Conservation (phyloP, 2,113 vertebrate species). For the Arothron firmamentum region DNA sequence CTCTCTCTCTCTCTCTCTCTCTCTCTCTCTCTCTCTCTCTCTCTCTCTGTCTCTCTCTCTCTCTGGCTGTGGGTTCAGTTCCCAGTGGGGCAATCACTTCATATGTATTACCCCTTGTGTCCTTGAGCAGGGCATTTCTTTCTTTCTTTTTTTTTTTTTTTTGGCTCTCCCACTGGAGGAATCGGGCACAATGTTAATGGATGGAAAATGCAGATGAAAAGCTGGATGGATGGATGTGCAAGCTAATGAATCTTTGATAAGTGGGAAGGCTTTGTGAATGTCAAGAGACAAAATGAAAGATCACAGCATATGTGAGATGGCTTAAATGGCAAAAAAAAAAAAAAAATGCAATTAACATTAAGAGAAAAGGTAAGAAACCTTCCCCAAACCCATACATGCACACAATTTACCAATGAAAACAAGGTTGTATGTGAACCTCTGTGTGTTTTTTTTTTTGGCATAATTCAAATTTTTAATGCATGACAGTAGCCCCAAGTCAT, state of each 20-base stretch:
- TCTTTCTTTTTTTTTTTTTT: conserved; percentile 18
- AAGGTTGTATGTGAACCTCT: too few species aligned
- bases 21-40: conserved; percentile 63
- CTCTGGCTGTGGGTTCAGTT: conserved; percentile 61
- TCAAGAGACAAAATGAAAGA: conserved; percentile 52
- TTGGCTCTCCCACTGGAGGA: conserved; percentile 47
- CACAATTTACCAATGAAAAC: too few species aligned
- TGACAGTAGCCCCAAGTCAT: neutral
- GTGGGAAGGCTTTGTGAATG: conserved; percentile 50
- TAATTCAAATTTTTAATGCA: too few species aligned
- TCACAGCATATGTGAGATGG: conserved; percentile 40
- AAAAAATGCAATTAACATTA: too few species aligned
- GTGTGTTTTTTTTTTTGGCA: too few species aligned
- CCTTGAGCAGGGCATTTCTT: conserved; percentile 64
- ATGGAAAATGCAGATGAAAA: conserved; percentile 45
- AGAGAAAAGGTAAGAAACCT: too few species aligned
- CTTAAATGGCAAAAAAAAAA: conserved; percentile 22
- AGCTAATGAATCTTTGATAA: conserved; percentile 72
- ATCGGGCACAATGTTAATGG: conserved; percentile 58
- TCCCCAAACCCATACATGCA: neutral
- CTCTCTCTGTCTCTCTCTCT: conserved; percentile 61
- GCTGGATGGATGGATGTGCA: conserved; percentile 66
- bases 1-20: conserved; percentile 64
- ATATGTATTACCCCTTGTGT: conserved; percentile 56
- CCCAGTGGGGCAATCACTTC: conserved; percentile 59